Conservation (phyloP, 2,797 vertebrate species). For the Phoeniculus purpureus region DNA sequence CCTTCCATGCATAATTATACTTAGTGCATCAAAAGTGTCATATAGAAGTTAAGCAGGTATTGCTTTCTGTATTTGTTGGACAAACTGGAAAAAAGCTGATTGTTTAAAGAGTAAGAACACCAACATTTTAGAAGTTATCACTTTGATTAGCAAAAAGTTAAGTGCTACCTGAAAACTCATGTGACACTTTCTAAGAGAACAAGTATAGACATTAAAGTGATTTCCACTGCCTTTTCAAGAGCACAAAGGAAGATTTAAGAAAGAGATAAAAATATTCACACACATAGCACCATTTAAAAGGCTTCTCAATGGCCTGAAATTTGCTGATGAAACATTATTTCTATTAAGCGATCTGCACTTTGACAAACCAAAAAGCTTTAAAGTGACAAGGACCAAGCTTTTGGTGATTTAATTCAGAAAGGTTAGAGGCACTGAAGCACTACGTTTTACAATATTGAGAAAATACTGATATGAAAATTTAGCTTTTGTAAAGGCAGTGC, state of each 20-base stretch:
- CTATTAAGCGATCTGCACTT: constrained; percentile 10
- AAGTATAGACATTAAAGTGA: constrained; percentile 62
- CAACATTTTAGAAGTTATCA: constrained; percentile 53
- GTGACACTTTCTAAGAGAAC: constrained; percentile 75
- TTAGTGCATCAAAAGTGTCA: constrained; percentile 83
- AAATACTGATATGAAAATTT: not conserved
- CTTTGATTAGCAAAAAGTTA: constrained; percentile 34
- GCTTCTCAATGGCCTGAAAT: not conserved
- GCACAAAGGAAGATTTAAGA: not conserved
- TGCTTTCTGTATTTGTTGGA: constrained; percentile 56
- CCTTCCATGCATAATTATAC: constrained; percentile 83
- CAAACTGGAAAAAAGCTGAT: constrained; percentile 65
- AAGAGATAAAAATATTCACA: not conserved
- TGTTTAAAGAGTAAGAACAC: constrained; percentile 51
- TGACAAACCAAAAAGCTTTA: constrained; percentile 45
- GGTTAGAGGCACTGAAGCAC: constrained; percentile 27
- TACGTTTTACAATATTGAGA: not conserved
- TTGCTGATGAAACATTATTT: not conserved
- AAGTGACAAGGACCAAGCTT: constrained; percentile 23
- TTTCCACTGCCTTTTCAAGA: constrained; percentile 76
- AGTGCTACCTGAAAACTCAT: constrained; percentile 76
- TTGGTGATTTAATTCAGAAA: constrained; percentile 40
- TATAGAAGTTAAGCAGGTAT: constrained; percentile 76
- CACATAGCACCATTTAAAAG: not conserved
- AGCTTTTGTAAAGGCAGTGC: constrained; percentile 79